Conservation (phyloP, 2,797 vertebrate genomes). For the Champsocephalus gunnari region DNA sequence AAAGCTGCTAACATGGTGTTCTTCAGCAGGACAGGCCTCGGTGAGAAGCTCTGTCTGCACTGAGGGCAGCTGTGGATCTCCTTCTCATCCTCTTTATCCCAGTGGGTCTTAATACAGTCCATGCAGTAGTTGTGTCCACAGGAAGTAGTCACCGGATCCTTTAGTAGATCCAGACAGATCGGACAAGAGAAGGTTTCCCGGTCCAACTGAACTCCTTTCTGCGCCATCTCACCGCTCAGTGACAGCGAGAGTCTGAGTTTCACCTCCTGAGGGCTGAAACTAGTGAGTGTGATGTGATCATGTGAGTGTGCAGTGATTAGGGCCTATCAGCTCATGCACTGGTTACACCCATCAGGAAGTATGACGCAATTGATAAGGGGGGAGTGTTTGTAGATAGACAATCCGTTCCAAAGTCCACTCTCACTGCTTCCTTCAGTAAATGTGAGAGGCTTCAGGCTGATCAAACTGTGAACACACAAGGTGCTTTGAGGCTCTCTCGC, state of each 20-base stretch:
- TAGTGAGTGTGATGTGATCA: not conserved
- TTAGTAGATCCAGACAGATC: not conserved
- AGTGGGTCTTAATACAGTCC: not conserved
- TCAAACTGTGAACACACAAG: not conserved
- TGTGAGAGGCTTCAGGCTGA: not conserved
- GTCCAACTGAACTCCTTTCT: slow-evolving; percentile 10
- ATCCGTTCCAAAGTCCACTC: not conserved
- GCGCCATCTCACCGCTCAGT: slow-evolving; percentile 4
- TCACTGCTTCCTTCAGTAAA: not conserved
- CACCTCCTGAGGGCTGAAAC: not conserved
- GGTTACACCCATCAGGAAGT: not conserved
- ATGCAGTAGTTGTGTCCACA: not conserved
- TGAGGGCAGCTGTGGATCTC: slow-evolving; percentile 8
- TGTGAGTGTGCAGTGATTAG: not conserved
- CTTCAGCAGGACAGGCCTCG: slow-evolving; percentile 4
- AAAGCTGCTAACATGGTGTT: not conserved
- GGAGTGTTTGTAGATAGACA: not conserved
- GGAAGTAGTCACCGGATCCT: not conserved
- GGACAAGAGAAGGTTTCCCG: not conserved
- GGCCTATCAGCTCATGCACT: no score
- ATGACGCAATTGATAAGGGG: not conserved
- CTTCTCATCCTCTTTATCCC: not conserved
- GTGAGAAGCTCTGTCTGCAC: not conserved
- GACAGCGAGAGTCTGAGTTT: not conserved
- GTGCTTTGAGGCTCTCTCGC: no score